Evolutionary conservation across 2,113 vertebrate genomes (phyloP), one percentile per base, ranked within the genome.

Genomic region (Prionailurus bengalensis): DNA sequence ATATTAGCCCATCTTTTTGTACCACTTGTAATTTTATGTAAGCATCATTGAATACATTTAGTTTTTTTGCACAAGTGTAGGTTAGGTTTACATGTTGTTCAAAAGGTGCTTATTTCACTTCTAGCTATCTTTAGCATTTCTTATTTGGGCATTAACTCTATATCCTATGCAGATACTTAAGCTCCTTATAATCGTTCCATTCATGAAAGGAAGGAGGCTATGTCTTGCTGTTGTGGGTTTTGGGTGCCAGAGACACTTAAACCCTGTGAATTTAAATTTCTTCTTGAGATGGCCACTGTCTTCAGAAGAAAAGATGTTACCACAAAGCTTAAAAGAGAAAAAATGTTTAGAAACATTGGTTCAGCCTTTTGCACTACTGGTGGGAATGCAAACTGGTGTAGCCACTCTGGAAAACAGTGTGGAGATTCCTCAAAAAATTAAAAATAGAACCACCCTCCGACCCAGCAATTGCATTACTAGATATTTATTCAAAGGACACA

Each of bases 271-370:
- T 65, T 78, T 76, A 63, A 63, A 66, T 65, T 97, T 90, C 80
- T 55, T 88, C 80, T 1, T 63, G 71, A 95, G 79, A 82, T 48
- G 31, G 10, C n/a, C 68, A 4, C 80, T 87, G 74, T 95, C 80
- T 93, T 31, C 61, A 80, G 68, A 68, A 87, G 58, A 65, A 66
- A 87, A 76, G 61, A 70, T 74, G 19, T 95, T 93, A 89, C 63
- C 83, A 71, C 21, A 74, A 92, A 92, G 31, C 61, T 89, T 78
- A 86, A 42, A 79, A 91, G 51, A 78, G 25, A 45, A 23, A 51
- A 48, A 10, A 42, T 58, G 55, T 51, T 91, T 82, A 76, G 29
- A 53, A 98, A 45, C 4, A 13, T 55, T 39, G 29, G 17, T 81
- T 95, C 84, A 45, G 19, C 58, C 58, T 23, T 17, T 21, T 58